These are phyloP conservation scores for Epiperipatus broadwayi DNA, from an alignment of 2,888 invertebrate species.

Conservation along the genomic window DNA sequence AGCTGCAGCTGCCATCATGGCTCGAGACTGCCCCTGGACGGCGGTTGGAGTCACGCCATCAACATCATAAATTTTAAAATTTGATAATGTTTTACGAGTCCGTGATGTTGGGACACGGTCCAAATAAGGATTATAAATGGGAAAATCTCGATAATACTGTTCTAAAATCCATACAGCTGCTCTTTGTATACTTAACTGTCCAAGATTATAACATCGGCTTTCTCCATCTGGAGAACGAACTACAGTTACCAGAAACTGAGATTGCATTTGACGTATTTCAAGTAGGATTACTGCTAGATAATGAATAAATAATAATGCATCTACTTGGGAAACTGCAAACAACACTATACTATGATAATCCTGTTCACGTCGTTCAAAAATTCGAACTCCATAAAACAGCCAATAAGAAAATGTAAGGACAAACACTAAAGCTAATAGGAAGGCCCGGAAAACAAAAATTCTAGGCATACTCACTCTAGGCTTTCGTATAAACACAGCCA, in stretches of 20 bases:
- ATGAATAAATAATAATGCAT: conserved; percentile 82
- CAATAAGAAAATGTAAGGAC: conserved; percentile 90
- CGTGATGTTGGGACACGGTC: conserved; percentile 50
- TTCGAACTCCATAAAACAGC: conserved; percentile 88
- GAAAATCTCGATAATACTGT: conserved; percentile 86
- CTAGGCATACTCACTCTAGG: conserved; percentile 72
- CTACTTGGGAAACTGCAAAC: conserved; percentile 77
- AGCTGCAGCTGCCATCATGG: conserved; percentile 51
- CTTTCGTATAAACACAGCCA: conserved; percentile 73
- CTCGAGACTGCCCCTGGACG: conserved; percentile 45
- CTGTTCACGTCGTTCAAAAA: conserved; percentile 28
- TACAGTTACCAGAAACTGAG: conserved; percentile 47
- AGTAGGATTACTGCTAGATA: conserved; percentile 79
- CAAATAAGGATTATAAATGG: conserved; percentile 87
- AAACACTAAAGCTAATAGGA: conserved; percentile 66
- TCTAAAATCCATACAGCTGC: conserved; percentile 87
- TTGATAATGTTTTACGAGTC: conserved; percentile 13
- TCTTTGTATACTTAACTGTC: conserved; percentile 76
- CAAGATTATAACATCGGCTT: conserved; percentile 65
- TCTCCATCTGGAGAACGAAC: conserved; percentile 90
- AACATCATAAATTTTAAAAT: conserved; percentile 90
- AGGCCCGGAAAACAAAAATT: conserved; percentile 70
- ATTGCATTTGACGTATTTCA: conserved; percentile 76
- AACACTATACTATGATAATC: conserved; percentile 65
- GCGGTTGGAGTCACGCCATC: conserved; percentile 41